Conservation (phyloP, 2,113 vertebrate species). For the Vicugna pacos region DNA sequence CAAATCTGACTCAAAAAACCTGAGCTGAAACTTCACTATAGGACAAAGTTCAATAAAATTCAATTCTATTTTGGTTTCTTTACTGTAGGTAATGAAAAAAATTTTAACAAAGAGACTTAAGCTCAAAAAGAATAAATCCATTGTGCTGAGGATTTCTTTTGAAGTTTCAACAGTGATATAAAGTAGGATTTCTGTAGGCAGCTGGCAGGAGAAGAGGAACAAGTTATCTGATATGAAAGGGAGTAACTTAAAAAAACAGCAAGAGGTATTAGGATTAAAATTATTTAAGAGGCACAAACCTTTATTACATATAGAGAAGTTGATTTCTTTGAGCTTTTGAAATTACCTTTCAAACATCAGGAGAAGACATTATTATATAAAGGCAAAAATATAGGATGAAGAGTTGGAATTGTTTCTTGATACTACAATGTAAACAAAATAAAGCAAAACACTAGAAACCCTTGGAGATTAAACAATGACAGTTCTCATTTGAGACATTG, state of each 20-base stretch:
- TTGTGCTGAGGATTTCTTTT: constrained; percentile 58
- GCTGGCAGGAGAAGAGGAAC: constrained; percentile 24
- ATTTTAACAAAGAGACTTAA: constrained; percentile 43
- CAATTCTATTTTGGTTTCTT: constrained; percentile 58
- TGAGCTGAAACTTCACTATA: constrained; percentile 47
- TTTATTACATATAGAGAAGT: constrained; percentile 56
- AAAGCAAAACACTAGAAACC: constrained; percentile 23
- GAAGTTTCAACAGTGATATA: constrained; percentile 62
- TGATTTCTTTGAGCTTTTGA: constrained; percentile 70
- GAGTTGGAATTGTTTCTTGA: neutral
- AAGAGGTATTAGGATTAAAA: constrained; percentile 65
- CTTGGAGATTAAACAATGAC: neutral
- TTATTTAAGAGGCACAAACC: constrained; percentile 63
- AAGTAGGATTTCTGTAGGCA: constrained; percentile 60
- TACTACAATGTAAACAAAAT: constrained; percentile 20
- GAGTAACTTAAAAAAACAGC: constrained; percentile 50
- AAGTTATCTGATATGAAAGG: constrained; percentile 55
- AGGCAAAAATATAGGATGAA: constrained; percentile 53
- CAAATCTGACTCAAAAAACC: neutral
- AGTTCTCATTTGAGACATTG: neutral
- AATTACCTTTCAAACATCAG: constrained; percentile 72
- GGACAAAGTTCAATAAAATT: constrained; percentile 32
- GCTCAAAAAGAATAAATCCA: constrained; percentile 22
- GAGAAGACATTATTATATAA: constrained; percentile 59
- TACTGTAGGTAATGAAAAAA: constrained; percentile 9